Evolutionary conservation across 2,113 vertebrate species (phyloP).

Genomic region (Dasyornis broadbenti): DNA sequence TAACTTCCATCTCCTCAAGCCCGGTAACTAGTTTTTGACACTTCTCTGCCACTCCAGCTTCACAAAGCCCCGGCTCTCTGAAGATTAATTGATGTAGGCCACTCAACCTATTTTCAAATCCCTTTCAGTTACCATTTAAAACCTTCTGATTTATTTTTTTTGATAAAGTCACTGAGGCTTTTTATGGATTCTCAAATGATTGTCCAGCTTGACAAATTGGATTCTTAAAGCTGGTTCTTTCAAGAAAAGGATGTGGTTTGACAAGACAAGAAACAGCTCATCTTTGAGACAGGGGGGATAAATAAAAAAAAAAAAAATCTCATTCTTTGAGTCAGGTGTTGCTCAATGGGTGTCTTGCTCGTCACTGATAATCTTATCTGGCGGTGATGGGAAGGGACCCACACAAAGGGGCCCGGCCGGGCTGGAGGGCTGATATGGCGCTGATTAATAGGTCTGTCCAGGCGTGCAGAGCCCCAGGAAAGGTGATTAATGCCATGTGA

Average conservation of each 20-base stretch:
- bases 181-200: constrained; percentile 78
- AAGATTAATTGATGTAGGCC: constrained; percentile 78
- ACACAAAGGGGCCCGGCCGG: constrained; percentile 77
- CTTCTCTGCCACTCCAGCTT: constrained; percentile 48
- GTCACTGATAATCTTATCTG: constrained; percentile 90
- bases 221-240: constrained; percentile 78
- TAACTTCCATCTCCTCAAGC: constrained; percentile 15
- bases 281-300: constrained; percentile 78
- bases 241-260: constrained; percentile 78
- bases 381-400: constrained; percentile 77
- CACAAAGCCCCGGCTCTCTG: constrained; percentile 59
- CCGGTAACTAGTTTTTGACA: constrained; percentile 40
- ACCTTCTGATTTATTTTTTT: constrained; percentile 75
- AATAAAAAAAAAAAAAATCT: constrained; percentile 75
- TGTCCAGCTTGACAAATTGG: constrained; percentile 83
- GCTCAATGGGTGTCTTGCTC: constrained; percentile 77
- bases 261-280: constrained; percentile 82
- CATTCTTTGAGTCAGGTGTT: constrained; percentile 66
- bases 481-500: constrained; percentile 82
- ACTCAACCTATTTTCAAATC: constrained; percentile 72
- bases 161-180: constrained; percentile 77
- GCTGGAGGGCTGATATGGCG: constrained; percentile 74
- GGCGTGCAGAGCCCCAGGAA: constrained; percentile 57
- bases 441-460: constrained; percentile 84
- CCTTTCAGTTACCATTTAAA: constrained; percentile 71